Conservation (phyloP, 2,888 invertebrate genomes). For the Leptothorax acervorum region DNA sequence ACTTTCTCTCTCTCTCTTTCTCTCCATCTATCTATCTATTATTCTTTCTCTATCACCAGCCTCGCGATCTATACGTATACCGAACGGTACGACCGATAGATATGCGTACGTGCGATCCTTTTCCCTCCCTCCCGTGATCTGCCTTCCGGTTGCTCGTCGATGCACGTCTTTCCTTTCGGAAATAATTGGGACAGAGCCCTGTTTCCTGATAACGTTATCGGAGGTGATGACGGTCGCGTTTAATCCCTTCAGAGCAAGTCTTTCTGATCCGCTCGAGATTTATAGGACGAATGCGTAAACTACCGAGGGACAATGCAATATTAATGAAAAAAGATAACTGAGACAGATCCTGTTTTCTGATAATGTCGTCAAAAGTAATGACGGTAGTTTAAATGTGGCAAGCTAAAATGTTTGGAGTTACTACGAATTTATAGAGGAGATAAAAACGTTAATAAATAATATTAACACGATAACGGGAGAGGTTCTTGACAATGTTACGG, state of each 20-base stretch:
- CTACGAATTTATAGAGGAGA: neutral
- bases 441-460: neutral
- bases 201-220: constrained; percentile 21
- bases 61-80: constrained; percentile 51
- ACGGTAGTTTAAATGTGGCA: neutral
- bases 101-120: constrained; percentile 63
- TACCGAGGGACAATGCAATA: neutral
- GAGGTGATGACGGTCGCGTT: neutral
- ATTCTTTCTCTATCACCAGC: constrained; percentile 58
- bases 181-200: constrained; percentile 60
- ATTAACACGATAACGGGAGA: neutral
- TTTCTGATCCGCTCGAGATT: neutral
- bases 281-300: neutral
- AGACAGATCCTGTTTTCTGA: neutral
- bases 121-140: constrained; percentile 51
- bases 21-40: constrained; percentile 7
- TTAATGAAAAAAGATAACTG: neutral
- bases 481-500: neutral
- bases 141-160: constrained; percentile 64
- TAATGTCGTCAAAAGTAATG: neutral
- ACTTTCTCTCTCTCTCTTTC: constrained; percentile 44
- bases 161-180: constrained; percentile 62
- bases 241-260: neutral
- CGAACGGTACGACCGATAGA: constrained; percentile 52
- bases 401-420: neutral